These are phyloP conservation scores for Engraulis encrasicolus DNA, from an alignment of 2,113 vertebrate species.

Conservation along the genomic window DNA sequence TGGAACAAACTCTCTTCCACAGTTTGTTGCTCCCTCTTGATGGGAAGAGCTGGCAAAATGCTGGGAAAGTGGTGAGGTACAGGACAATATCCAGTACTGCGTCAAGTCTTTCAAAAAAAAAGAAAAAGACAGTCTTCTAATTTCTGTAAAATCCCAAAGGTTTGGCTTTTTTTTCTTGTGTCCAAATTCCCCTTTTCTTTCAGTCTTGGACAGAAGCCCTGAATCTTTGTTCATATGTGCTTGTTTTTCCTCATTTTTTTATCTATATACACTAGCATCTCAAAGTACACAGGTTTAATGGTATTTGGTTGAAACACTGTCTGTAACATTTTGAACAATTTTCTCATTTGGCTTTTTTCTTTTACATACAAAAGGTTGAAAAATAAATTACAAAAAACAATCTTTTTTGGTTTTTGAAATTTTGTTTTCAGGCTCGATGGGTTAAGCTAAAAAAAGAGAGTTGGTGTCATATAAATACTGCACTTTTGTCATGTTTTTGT, in stretches of 20 bases:
- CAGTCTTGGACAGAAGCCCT: constrained; percentile 69
- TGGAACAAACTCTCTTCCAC: constrained; percentile 53
- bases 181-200: constrained; percentile 63
- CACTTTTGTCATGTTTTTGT: constrained; percentile 63
- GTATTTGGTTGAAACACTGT: constrained; percentile 66
- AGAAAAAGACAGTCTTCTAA: constrained; percentile 45
- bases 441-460: constrained; percentile 56
- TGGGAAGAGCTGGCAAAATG: constrained; percentile 49
- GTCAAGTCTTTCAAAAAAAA: constrained; percentile 52
- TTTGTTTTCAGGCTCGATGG: constrained; percentile 75
- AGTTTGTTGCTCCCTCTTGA: constrained; percentile 53
- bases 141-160: constrained; percentile 69
- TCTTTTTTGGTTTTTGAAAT: constrained; percentile 71
- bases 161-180: constrained; percentile 66
- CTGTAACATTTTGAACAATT: constrained; percentile 60
- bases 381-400: constrained; percentile 65
- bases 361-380: constrained; percentile 70
- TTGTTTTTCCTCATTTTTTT: constrained; percentile 57
- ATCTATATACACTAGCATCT: constrained; percentile 60
- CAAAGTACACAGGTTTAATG: constrained; percentile 73
- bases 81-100: constrained; percentile 68
- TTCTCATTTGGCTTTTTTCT: constrained; percentile 68
- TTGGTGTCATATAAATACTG: constrained; percentile 75
- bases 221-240: constrained; percentile 73
- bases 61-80: constrained; percentile 58